Evolutionary conservation across 2,113 vertebrate genomes (phyloP).

Genomic region (Axis porcinus): DNA sequence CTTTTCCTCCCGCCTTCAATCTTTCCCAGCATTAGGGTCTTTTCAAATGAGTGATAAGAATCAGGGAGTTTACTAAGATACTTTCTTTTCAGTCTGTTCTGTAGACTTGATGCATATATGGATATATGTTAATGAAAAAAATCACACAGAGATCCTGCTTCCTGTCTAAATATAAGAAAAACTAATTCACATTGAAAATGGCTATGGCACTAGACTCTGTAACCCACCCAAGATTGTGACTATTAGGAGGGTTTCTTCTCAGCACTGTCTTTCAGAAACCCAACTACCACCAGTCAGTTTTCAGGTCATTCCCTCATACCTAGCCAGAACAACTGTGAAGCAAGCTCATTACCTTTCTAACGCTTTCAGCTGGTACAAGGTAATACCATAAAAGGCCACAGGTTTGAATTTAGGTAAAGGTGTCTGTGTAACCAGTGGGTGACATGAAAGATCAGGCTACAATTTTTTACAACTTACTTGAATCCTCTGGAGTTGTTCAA

Average conservation of each 20-base stretch:
- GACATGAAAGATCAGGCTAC: background rate
- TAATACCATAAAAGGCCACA: background rate
- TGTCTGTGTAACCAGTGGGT: background rate
- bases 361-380: background rate
- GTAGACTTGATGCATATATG: background rate
- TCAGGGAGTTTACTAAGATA: background rate
- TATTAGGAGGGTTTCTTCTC: background rate
- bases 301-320: background rate
- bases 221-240: background rate
- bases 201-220: background rate
- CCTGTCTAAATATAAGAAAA: background rate
- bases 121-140: background rate
- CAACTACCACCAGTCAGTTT: background rate
- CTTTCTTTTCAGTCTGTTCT: background rate
- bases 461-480: background rate
- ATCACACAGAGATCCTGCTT: background rate
- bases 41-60: background rate
- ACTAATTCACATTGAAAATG: background rate
- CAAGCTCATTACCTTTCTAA: background rate
- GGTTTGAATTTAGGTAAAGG: background rate
- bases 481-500: background rate
- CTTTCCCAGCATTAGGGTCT: background rate
- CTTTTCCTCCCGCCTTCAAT: background rate
- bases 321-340: background rate
- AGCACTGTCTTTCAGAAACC: background rate